Percentiles rank a stretch among this genome's conserved stretches.
phyloP scores from a whole-genome alignment of 2,888 invertebrate species.

The Volucella zonaria region DNA sequence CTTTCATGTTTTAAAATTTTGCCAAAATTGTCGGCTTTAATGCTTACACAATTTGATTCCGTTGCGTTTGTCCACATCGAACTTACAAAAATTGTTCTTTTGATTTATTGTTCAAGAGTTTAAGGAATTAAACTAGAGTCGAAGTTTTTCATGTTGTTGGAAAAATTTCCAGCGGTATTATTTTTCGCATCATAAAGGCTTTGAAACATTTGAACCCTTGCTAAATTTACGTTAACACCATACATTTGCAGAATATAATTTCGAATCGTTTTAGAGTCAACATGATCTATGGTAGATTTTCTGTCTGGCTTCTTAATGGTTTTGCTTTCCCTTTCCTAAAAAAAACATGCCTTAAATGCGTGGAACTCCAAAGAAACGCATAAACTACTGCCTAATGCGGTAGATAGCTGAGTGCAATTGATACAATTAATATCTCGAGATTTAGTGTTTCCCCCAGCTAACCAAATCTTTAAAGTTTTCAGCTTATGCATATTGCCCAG shows the following conservation, averaged over 20 bases:
- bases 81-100: too few relatives aligned
- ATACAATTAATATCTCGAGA: background rate
- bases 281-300: too few relatives aligned
- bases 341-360: background rate
- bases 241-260: background rate
- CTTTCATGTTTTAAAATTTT: background rate
- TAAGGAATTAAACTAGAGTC: too few relatives aligned
- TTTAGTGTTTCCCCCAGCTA: background rate
- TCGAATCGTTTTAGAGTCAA: background rate
- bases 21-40: background rate
- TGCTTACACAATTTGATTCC: constrained; percentile 5
- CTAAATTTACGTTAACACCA: background rate
- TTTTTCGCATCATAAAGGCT: constrained; percentile 1
- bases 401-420: background rate
- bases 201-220: constrained; percentile 9
- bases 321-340: background rate
- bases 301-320: background rate
- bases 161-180: background rate
- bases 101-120: too few relatives aligned
- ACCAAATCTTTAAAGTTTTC: constrained; percentile 3
- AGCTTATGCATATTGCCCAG: too few relatives aligned
- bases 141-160: constrained; percentile 8
- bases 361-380: constrained; percentile 8
- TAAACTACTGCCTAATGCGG: background rate
- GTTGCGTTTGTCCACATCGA: too few relatives aligned